phyloP scores from a whole-genome alignment of 2,113 vertebrate genomes.

The Planiliza haematocheilus region DNA sequence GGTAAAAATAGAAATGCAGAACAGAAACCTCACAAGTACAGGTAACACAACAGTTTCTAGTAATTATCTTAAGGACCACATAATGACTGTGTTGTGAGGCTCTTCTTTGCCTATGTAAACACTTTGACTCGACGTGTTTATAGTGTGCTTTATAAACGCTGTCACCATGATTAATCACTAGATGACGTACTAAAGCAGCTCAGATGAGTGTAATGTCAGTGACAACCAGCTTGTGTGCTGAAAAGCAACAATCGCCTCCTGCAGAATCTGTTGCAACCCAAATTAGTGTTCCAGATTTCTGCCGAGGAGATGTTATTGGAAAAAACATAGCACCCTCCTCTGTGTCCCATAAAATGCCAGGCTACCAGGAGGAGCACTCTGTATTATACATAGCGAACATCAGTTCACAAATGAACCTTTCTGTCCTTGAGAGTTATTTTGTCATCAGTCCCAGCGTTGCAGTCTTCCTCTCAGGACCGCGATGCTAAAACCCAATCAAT shows the following conservation, averaged over 20 bases:
- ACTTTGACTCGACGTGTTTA: no score
- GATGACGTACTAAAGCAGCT: no score
- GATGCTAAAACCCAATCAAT: conserved; percentile 54
- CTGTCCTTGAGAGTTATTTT: conserved; percentile 51
- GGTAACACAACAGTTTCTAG: no score
- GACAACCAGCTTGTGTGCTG: neutral
- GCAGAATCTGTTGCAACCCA: neutral
- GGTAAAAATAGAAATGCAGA: no score
- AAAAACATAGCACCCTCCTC: neutral
- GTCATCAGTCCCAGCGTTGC: conserved; percentile 24
- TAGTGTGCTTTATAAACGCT: no score
- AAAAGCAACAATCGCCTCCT: neutral
- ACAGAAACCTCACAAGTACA: no score
- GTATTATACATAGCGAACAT: conserved; percentile 1
- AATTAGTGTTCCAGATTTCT: neutral
- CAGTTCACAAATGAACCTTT: conserved; percentile 32
- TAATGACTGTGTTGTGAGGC: no score
- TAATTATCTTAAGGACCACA: no score
- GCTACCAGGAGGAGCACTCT: neutral
- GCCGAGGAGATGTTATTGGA: neutral
- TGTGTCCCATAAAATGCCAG: neutral
- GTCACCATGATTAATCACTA: no score
- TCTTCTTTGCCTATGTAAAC: no score
- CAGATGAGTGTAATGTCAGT: neutral
- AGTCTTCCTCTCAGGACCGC: conserved; percentile 18